Base-by-base conservation (phyloP, 2,888 invertebrate genomes). In the Autographa pulchrina region DNA sequence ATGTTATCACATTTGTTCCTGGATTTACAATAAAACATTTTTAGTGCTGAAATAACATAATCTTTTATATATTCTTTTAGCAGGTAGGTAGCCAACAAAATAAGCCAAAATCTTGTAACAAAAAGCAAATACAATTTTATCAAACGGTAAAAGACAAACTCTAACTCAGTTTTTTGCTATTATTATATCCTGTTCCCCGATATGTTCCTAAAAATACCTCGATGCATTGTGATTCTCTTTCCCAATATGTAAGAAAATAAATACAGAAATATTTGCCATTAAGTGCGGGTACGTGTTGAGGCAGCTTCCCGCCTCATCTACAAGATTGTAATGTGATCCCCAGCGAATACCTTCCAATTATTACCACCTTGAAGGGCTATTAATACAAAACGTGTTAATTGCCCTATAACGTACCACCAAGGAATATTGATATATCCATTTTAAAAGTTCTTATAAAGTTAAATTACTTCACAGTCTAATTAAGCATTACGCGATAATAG, bases 1-100 rank as follows among this genome's bases (percentile, higher is more conserved):
- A 85, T 81, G 84, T 79, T 81, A 74, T 69, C 70, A 68, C 79
- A 81, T 81, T 74, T 75, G 83, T 86, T 86, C 71, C 62, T 38
- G 60, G 62, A 77, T 75, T 73, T 72, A 35, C 35, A 35, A 35
- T 7, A 35, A 9, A 8, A 11, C 38, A 38, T 38, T 38, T 1
- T 0, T 11, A 38, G 11, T 38, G 11, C 5, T 35, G 8, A 6
- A 35, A 35, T 5, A 35, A 35, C 8, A 35, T 35, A 35, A 35
- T 5, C 3, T 3, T 6, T 32, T 32, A 32, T 0, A 8, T 35
- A 35, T 35, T 8, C 35, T 8, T 35, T 35, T 2, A 8, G n/a
- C n/a, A n/a, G n/a, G n/a, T n/a, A n/a, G n/a, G n/a, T n/a, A n/a
- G n/a, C n/a, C n/a, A 35, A 35, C 7, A 8, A 35, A 35, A 35